Percentiles rank a stretch among this genome's conserved stretches.
phyloP scores from a whole-genome alignment of 2,888 invertebrate genomes.

The Caenorhabditis panamensis region DNA sequence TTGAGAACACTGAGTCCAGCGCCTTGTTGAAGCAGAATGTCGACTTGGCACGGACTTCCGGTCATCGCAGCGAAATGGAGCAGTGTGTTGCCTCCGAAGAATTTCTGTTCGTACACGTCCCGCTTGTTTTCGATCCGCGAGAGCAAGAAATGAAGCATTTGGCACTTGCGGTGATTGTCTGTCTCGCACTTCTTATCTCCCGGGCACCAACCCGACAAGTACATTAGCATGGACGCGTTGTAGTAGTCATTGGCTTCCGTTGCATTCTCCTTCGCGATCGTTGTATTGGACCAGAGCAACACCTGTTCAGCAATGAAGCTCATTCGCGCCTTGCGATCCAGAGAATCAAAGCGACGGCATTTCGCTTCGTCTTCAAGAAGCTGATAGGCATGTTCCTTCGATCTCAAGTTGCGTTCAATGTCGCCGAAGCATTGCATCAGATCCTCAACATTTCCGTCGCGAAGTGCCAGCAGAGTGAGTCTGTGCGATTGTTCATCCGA shows the following conservation, averaged over 20 bases:
- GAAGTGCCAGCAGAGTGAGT: not conserved
- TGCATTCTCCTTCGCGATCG: not conserved
- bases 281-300: constrained; percentile 10
- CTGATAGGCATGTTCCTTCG: too few species aligned
- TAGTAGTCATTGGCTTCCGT: not conserved
- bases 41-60: constrained; percentile 57
- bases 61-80: constrained; percentile 53
- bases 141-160: constrained; percentile 34
- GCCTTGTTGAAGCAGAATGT: constrained; percentile 44
- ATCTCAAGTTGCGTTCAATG: constrained; percentile 33
- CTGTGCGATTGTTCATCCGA: not conserved
- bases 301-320: not conserved
- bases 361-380: not conserved
- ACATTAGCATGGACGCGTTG: constrained; percentile 33
- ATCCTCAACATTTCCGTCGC: constrained; percentile 5
- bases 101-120: not conserved
- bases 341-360: not conserved
- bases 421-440: constrained; percentile 40
- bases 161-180: constrained; percentile 43
- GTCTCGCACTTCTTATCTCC: constrained; percentile 33
- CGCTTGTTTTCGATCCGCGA: not conserved
- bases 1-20: constrained; percentile 9
- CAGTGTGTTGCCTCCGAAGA: constrained; percentile 25
- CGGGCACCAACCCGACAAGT: constrained; percentile 7
- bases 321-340: not conserved